Base-by-base conservation (phyloP, 2,888 invertebrate genomes). In the Parnassius mnemosyne region DNA sequence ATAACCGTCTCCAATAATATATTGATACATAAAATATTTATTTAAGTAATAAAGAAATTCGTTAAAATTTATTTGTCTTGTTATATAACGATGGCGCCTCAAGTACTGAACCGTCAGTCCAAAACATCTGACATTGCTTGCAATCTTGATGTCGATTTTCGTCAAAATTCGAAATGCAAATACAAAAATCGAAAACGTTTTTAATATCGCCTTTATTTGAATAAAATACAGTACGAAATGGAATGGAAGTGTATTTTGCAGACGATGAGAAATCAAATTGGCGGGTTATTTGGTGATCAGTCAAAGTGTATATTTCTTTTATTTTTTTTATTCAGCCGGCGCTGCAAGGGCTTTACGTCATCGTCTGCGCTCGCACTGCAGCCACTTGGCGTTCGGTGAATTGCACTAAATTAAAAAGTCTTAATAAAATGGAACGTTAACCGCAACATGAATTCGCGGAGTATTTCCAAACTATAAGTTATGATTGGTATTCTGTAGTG, bases 301-400 rank as follows among this genome's bases (percentile, higher is more conserved):
- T 83, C 77, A 78, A 76, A 80, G 71, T 64, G 59, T 67, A 71
- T 72, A 70, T 75, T 78, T 79, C 75, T 68, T 69, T 73, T 69
- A 75, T 73, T 69, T 71, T 67, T 55, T 34, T 54, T 43, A 44
- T 60, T 58, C 52, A 11, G 66, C 53, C 58, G 63, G 61, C 66
- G 69, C 67, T 74, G 75, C 74, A 77, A 79, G 71, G 76, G 75
- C 64, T 79, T 81, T 84, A 78, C 87, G 87, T 89, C 89, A 89
- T 78, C 82, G 88, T 88, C 89, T 87, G 86, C 71, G 87, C 83
- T 70, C 81, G 87, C 79, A 61, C 55, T 54, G 50, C 52, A n/a
- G 65, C 64, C 52, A 63, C 56, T 53, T 64, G 60, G 57, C 63
- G 66, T 72, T 69, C 69, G 62, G 58, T 67, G 71, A 71, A 71